Percentiles rank a stretch among this genome's conserved stretches.
Conservation (phyloP, 1,140 invertebrate genomes). For the Dendroctonus valens region DNA sequence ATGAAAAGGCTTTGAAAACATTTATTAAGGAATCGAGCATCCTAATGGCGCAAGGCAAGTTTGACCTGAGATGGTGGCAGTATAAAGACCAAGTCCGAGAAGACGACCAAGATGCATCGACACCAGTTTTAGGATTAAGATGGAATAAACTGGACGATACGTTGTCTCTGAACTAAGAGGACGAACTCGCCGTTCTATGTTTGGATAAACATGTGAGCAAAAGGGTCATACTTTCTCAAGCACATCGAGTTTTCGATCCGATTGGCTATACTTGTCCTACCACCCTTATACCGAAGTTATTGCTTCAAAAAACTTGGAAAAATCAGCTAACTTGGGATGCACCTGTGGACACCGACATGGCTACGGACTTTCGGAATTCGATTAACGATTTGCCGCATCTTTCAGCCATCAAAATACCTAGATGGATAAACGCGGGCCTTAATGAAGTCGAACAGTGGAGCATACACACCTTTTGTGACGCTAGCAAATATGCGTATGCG, state of each 20-base stretch:
- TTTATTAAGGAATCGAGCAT: constrained; percentile 23
- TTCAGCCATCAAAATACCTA: constrained; percentile 20
- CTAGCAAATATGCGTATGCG: constrained; percentile 40
- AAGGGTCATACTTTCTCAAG: constrained; percentile 11
- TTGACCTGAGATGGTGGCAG: constrained; percentile 33
- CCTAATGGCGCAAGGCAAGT: constrained; percentile 22
- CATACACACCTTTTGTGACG: constrained; percentile 43
- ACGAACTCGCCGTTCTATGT: too few species aligned
- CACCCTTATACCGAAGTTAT: constrained; percentile 6
- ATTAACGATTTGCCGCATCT: constrained; percentile 23
- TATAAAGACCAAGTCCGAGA: neutral
- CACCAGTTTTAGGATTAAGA: constrained; percentile 15
- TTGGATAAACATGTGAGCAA: neutral
- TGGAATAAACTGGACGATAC: constrained; percentile 13
- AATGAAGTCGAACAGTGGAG: constrained; percentile 1
- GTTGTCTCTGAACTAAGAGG: neutral
- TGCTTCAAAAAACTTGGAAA: constrained; percentile 20
- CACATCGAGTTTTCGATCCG: constrained; percentile 16
- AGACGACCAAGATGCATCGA: neutral
- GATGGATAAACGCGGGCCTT: constrained; percentile 12
- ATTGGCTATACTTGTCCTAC: constrained; percentile 1
- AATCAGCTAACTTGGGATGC: constrained; percentile 24
- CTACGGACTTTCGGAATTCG: constrained; percentile 20
- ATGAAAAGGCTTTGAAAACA: neutral
- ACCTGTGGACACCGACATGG: constrained; percentile 12